Conservation (phyloP, 2,888 invertebrate genomes). For the Trachelus iudaicus region DNA sequence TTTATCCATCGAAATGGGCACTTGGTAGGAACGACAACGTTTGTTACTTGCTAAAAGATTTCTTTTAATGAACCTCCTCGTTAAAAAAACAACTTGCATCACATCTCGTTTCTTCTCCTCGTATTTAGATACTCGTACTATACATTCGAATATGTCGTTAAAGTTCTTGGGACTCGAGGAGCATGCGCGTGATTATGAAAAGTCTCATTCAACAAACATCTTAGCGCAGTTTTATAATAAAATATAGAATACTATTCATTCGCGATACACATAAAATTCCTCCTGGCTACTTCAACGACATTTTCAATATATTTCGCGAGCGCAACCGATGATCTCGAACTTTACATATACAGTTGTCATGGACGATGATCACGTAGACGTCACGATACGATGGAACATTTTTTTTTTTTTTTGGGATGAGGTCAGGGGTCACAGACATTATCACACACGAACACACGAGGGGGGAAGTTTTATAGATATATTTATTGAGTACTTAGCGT, state of each 20-base stretch:
- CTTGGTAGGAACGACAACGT: neutral
- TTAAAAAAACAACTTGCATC: constrained; percentile 11
- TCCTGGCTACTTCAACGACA: neutral
- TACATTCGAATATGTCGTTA: neutral
- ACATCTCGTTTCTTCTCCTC: constrained; percentile 17
- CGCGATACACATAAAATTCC: neutral
- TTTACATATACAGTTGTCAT: neutral
- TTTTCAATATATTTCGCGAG: neutral
- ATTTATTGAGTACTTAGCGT: constrained; percentile 66
- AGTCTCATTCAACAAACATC: too few species aligned
- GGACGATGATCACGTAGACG: constrained; percentile 30
- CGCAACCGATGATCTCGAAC: neutral
- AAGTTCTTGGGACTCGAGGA: neutral
- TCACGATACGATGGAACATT: constrained; percentile 46
- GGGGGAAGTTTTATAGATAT: constrained; percentile 64
- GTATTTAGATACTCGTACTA: neutral
- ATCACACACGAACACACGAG: constrained; percentile 40
- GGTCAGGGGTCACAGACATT: constrained; percentile 26
- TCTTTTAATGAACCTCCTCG: neutral
- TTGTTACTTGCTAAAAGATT: constrained; percentile 11
- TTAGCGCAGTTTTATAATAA: neutral
- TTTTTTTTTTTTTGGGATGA: constrained; percentile 12
- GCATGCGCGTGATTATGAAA: too few species aligned
- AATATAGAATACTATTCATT: neutral
- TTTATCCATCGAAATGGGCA: neutral